Base-by-base conservation (phyloP, 2,113 vertebrate species). In the Myocastor coypus region DNA sequence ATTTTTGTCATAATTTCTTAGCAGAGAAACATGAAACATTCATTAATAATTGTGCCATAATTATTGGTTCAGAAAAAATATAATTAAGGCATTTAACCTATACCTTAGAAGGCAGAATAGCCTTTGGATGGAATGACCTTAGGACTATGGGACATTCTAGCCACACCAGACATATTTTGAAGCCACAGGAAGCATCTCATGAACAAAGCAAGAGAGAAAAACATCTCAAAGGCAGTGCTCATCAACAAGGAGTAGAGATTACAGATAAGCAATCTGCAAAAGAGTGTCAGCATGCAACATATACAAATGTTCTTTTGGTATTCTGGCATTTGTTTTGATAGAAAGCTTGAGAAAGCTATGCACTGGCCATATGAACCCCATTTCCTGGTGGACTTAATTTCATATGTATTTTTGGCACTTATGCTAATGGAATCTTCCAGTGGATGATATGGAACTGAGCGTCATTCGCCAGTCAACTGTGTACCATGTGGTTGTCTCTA, bases 281-380 rank as follows among this genome's bases (percentile, higher is more conserved):
- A 77, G 0, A 40, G 59, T 37, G 34, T 32, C 9, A 57, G 83
- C 87, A 46, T 13, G 55, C 26, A 89, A 63, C 91, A 42, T 22
- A 83, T 17, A 69, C 3, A 1, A 83, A 92, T 52, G 37, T 5
- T 10, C 1, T 73, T 93, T 28, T 26, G 28, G 46, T 30, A 52
- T 75, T 88, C 24, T 94, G 59, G 71, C 92, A n/a, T 59, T 28
- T 71, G 46, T 96, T 95, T 88, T 77, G 63, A 1, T 77, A 30
- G 78, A 73, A 64, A 61, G 11, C 10, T 82, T 85, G 73, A 24
- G 4, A 86, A 92, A 96, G 7, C 19, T 89, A 42, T 81, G 1
- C 87, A 87, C 6, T 93, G 52, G 30, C n/a, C 59, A 55, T 14
- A 66, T 83, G 87, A 84, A 71, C 85, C 71, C 19, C 1, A 19